Percentiles rank a stretch among this genome's conserved stretches.
Conservation (phyloP, 2,888 invertebrate genomes). For the Argyresthia goedartella region DNA sequence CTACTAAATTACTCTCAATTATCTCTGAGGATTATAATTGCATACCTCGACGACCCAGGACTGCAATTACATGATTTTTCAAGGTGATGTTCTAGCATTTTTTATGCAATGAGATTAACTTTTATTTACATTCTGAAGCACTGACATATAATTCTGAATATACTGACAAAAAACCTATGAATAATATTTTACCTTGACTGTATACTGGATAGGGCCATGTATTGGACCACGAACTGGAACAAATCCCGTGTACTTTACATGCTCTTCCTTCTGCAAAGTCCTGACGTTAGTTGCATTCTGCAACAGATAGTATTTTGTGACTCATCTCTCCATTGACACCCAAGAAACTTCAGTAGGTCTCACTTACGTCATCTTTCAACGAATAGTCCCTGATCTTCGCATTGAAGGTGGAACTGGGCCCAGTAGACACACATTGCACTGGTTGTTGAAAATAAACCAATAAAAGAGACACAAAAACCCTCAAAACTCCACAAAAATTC, state of each 20-base stretch:
- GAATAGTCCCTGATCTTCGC: constrained; percentile 42
- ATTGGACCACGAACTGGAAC: constrained; percentile 24
- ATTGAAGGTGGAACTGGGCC: constrained; percentile 35
- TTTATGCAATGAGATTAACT: too few species aligned
- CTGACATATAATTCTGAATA: too few species aligned
- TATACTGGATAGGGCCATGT: background rate
- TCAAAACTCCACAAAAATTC: background rate
- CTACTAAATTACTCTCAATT: too few species aligned
- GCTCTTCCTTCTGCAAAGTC: constrained; percentile 44
- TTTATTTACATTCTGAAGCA: too few species aligned
- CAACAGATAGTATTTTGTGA: constrained; percentile 15
- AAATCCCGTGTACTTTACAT: constrained; percentile 30
- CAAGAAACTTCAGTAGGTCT: background rate
- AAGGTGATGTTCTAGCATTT: too few species aligned
- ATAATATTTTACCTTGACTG: too few species aligned
- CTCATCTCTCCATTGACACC: background rate
- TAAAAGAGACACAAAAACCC: background rate
- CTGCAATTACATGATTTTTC: too few species aligned
- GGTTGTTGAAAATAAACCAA: background rate
- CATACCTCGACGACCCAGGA: too few species aligned
- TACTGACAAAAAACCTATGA: too few species aligned
- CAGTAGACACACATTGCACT: background rate
- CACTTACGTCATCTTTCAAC: constrained; percentile 14
- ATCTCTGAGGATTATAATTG: too few species aligned
- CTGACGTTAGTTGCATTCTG: constrained; percentile 42